Percentiles rank a stretch among this genome's conserved stretches.
These are phyloP conservation scores for Acleris literana DNA, from an alignment of 2,888 invertebrate species.

Conservation along the genomic window DNA sequence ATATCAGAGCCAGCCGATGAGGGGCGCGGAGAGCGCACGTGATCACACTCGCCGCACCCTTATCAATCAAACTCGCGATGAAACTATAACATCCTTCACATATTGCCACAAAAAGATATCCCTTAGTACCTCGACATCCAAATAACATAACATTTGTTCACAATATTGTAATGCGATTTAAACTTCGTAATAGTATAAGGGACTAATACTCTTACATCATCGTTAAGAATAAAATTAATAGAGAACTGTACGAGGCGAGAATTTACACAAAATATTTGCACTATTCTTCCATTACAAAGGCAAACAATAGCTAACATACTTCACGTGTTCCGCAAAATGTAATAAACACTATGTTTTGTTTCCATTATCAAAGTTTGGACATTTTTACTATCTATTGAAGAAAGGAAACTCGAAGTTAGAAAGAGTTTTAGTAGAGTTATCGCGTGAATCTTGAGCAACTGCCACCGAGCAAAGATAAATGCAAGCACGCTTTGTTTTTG, in stretches of 20 bases:
- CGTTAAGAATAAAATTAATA: too few relatives aligned
- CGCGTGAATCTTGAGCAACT: slow-evolving; percentile 60
- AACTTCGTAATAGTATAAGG: too few relatives aligned
- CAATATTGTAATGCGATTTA: too few relatives aligned
- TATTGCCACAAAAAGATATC: slow-evolving; percentile 18
- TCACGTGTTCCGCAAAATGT: slow-evolving; percentile 57
- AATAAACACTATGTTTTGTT: slow-evolving; percentile 58
- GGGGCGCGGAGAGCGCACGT: slow-evolving; percentile 43
- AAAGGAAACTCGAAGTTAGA: slow-evolving; percentile 49
- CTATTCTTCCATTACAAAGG: slow-evolving; percentile 38
- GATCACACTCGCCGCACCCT: slow-evolving; percentile 51
- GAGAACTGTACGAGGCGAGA: background rate
- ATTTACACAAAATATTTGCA: slow-evolving; percentile 1
- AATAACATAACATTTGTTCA: too few relatives aligned
- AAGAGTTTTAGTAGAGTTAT: slow-evolving; percentile 44
- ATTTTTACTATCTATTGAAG: slow-evolving; percentile 60
- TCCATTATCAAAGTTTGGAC: slow-evolving; percentile 60
- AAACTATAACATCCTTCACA: slow-evolving; percentile 58
- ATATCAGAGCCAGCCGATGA: slow-evolving; percentile 49
- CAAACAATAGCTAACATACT: slow-evolving; percentile 50
- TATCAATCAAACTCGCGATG: slow-evolving; percentile 62
- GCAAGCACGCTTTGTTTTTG: slow-evolving; percentile 52
- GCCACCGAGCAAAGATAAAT: slow-evolving; percentile 51
- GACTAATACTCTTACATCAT: too few relatives aligned
- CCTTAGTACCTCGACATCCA: too few relatives aligned